A percentile compares a stretch with the other conserved stretches of the same genome.
Evolutionary conservation across 2,113 vertebrate species (phyloP).

Genomic region (Pao palembangensis): DNA sequence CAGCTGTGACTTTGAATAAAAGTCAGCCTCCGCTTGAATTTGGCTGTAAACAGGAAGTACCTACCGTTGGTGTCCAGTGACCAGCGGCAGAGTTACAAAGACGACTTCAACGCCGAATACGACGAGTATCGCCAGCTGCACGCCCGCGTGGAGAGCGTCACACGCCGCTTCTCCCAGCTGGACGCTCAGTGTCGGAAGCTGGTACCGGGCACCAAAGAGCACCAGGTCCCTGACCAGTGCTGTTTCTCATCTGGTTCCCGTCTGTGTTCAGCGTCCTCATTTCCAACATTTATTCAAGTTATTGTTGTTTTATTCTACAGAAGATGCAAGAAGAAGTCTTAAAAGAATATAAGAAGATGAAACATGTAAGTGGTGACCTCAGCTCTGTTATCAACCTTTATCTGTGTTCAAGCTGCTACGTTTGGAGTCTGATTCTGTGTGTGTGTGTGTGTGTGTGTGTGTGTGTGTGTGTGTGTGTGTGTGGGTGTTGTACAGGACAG

Average conservation of each 20-base stretch:
- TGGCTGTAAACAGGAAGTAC: slow-evolving; percentile 77
- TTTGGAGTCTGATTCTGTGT: neutral
- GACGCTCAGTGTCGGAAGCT: slow-evolving; percentile 77
- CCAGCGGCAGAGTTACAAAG: slow-evolving; percentile 85
- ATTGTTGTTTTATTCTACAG: slow-evolving; percentile 61
- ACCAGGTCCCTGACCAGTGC: slow-evolving; percentile 74
- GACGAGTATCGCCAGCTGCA: slow-evolving; percentile 85
- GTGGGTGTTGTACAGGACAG: slow-evolving; percentile 69
- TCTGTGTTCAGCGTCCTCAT: neutral
- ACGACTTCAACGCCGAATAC: slow-evolving; percentile 89
- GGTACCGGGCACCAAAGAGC: slow-evolving; percentile 81
- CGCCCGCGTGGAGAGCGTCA: slow-evolving; percentile 79
- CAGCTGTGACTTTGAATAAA: neutral
- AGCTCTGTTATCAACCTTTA: no score
- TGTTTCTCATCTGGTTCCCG: neutral
- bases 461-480: neutral
- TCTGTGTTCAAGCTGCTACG: neutral
- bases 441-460: slow-evolving; percentile 3
- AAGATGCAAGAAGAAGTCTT: slow-evolving; percentile 82
- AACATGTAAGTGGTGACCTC: slow-evolving; percentile 69
- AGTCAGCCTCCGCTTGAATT: neutral
- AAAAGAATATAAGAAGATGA: slow-evolving; percentile 85
- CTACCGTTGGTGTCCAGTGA: slow-evolving; percentile 76
- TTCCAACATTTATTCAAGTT: neutral
- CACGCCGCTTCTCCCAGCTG: slow-evolving; percentile 78